phyloP scores from a whole-genome alignment of 2,888 invertebrate genomes.

The Habroteleia sp. region DNA sequence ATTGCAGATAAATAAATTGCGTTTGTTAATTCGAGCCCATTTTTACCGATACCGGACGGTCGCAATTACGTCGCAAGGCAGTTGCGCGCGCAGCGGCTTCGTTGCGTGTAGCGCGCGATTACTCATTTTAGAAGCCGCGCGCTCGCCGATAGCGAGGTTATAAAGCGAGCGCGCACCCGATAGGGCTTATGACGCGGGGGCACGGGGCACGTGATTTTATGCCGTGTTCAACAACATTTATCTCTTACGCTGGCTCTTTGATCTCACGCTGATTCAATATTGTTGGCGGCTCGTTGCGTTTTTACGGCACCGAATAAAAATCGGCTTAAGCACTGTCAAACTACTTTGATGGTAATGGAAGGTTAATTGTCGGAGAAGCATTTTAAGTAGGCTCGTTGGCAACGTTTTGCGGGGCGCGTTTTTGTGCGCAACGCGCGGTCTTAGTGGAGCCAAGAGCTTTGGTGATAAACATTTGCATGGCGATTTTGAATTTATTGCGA shows the following conservation, averaged over 20 bases:
- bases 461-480: too few species aligned
- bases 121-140: conserved; percentile 37
- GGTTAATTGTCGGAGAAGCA: too few species aligned
- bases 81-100: conserved; percentile 36
- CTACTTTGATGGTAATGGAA: conserved; percentile 14
- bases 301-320: conserved; percentile 1
- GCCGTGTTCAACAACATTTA: conserved; percentile 21
- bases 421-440: too few species aligned
- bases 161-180: conserved; percentile 1
- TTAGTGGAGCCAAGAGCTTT: too few species aligned
- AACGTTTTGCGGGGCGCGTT: too few species aligned
- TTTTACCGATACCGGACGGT: conserved; percentile 36
- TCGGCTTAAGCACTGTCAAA: neutral
- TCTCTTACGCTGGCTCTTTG: conserved; percentile 22
- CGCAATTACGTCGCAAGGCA: conserved; percentile 36
- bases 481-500: too few species aligned
- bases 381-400: too few species aligned
- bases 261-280: conserved; percentile 15
- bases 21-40: conserved; percentile 37
- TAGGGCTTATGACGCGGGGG: neutral
- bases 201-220: conserved; percentile 7
- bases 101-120: conserved; percentile 33
- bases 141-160: conserved; percentile 16
- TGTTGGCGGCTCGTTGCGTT: conserved; percentile 21
- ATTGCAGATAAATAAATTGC: conserved; percentile 49